phyloP scores from a whole-genome alignment of 2,888 invertebrate genomes.

The Ormia ochracea region DNA sequence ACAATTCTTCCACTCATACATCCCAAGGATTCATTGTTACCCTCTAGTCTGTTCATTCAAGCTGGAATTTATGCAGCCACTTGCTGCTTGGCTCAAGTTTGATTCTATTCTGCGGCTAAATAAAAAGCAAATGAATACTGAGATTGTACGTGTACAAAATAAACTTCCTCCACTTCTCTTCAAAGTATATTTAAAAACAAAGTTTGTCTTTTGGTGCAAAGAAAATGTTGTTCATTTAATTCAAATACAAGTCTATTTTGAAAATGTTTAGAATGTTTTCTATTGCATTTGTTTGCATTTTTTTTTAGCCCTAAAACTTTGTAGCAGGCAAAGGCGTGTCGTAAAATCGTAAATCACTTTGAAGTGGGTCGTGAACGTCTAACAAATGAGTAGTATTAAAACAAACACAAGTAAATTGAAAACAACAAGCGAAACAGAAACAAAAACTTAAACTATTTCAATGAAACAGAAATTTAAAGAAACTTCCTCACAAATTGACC shows the following conservation, averaged over 20 bases:
- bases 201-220: constrained; percentile 1
- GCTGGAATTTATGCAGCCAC: background rate
- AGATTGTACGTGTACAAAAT: background rate
- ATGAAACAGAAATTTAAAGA: constrained; percentile 34
- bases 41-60: background rate
- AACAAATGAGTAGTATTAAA: constrained; percentile 66
- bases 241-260: constrained; percentile 31
- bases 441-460: constrained; percentile 27
- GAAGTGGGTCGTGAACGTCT: constrained; percentile 76
- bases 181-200: background rate
- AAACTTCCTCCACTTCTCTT: background rate
- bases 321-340: constrained; percentile 75
- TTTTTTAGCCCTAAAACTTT: constrained; percentile 65
- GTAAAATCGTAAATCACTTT: constrained; percentile 76
- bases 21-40: background rate
- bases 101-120: constrained; percentile 14
- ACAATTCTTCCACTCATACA: background rate
- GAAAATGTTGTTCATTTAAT: constrained; percentile 20
- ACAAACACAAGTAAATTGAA: constrained; percentile 66
- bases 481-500: constrained; percentile 45
- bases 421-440: constrained; percentile 59
- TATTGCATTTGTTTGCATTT: constrained; percentile 44
- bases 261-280: constrained; percentile 59
- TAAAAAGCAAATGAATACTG: constrained; percentile 1
- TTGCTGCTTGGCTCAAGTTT: constrained; percentile 28